Evolutionary conservation across 1,140 invertebrate genomes (phyloP).

Genomic region (Schlechtendalia chinensis): DNA sequence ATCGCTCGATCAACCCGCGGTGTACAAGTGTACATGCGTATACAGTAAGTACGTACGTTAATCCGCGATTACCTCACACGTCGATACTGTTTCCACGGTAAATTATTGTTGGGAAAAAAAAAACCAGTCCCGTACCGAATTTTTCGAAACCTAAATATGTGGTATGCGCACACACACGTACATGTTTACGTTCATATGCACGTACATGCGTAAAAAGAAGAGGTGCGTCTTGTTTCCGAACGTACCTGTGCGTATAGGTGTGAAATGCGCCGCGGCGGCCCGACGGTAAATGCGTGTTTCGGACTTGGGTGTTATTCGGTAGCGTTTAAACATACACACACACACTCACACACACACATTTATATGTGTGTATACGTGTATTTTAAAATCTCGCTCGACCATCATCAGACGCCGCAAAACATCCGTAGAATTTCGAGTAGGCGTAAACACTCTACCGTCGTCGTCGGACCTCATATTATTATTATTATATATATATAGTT

Average conservation of each 20-base stretch:
- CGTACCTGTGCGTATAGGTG: constrained; percentile 12
- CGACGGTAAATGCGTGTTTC: constrained; percentile 38
- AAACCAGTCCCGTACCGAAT: constrained; percentile 21
- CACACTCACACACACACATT: background rate
- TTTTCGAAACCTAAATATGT: background rate
- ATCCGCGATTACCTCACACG: constrained; percentile 39
- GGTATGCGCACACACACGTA: no score
- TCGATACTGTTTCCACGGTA: constrained; percentile 33
- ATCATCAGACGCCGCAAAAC: constrained; percentile 11
- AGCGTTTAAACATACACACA: constrained; percentile 2
- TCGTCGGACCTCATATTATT: constrained; percentile 26
- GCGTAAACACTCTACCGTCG: constrained; percentile 18
- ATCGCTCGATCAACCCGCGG: no score
- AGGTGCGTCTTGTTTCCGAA: constrained; percentile 23
- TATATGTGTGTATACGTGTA: background rate
- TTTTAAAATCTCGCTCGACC: constrained; percentile 27
- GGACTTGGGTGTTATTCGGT: constrained; percentile 39
- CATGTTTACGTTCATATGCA: background rate
- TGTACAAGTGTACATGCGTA: background rate
- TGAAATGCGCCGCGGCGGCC: constrained; percentile 11
- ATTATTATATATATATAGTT: background rate
- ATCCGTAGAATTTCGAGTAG: constrained; percentile 47
- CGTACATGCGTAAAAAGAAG: background rate
- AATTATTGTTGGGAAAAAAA: constrained; percentile 7
- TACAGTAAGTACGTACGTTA: background rate